Evolutionary conservation across 2,888 invertebrate genomes (phyloP).

Genomic region (Oeneis ivallda): DNA sequence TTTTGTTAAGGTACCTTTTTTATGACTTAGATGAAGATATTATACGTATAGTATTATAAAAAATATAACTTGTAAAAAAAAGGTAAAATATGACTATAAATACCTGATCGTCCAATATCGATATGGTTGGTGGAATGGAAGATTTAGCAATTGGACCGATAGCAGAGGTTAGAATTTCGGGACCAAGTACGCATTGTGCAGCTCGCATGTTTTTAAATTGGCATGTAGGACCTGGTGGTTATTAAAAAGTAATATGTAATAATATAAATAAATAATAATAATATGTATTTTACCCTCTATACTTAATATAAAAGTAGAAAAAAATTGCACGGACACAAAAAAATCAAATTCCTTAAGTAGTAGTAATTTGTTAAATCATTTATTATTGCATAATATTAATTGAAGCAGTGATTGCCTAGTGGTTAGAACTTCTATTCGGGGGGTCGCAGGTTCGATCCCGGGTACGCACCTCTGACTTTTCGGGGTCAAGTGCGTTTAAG

Average conservation of each 20-base stretch:
- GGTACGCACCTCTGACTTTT: too few species aligned
- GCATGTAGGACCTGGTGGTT: slow-evolving; percentile 44
- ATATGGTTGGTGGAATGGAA: not conserved
- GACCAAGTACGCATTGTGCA: slow-evolving; percentile 63
- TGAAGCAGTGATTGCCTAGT: too few species aligned
- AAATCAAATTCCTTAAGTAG: too few species aligned
- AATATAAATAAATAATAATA: too few species aligned
- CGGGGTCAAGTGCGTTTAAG: too few species aligned
- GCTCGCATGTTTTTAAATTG: slow-evolving; percentile 63
- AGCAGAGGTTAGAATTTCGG: slow-evolving; percentile 47
- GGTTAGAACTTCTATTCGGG: too few species aligned
- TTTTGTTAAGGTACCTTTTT: not conserved
- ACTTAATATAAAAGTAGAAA: too few species aligned
- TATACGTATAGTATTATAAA: not conserved
- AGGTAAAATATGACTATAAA: not conserved
- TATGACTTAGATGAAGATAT: not conserved
- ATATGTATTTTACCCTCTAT: too few species aligned
- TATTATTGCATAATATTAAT: too few species aligned
- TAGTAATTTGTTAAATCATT: too few species aligned
- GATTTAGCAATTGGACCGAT: slow-evolving; percentile 9
- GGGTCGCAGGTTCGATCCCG: too few species aligned
- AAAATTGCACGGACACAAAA: too few species aligned
- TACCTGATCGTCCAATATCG: slow-evolving; percentile 43
- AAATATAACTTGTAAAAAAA: not conserved
- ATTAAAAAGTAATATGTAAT: not conserved